Base-by-base conservation (phyloP, 2,888 invertebrate species). In the Laspeyria flexula region DNA sequence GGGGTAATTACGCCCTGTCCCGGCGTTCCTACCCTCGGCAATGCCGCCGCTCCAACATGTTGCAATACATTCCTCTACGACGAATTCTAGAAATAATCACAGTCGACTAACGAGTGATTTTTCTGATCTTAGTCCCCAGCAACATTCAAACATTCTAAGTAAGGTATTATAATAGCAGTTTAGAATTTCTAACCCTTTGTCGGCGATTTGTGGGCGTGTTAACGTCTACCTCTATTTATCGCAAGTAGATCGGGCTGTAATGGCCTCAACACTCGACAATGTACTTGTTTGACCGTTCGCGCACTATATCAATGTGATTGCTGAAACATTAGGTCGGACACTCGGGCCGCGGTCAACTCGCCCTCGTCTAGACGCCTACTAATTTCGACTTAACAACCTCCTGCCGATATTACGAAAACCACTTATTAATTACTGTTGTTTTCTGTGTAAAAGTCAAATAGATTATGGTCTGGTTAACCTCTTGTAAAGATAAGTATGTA, bases 241-340 rank as follows among this genome's bases (percentile, higher is more conserved):
- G 75, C 72, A 63, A 64, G 74, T 73, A 75, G 74, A 80, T 80
- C 75, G 65, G 62, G 54, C 69, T 73, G 67, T 73, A 79, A 79
- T 73, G 71, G 73, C 65, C 67, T 64, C 72, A 63, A 70, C 68
- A 62, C 62, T 67, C 71, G 58, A 66, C 69, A 69, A 67, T 67
- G 59, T 71, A 71, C 73, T 77, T 75, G 74, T 75, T 78, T 73
- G 77, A 70, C 73, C 73, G 71, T 70, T 68, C 62, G 71, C 71
- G 56, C 73, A 79, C 76, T 83, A 81, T 81, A 85, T 83, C 82
- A 83, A 82, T 81, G 76, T 73, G 79, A 81, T 81, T 73, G 80
- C 76, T 79, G 76, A 77, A 83, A 83, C 79, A 79, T 83, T 79
- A 75, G 76, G 74, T 76, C 73, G 73, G 68, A 53, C 31, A 31